Evolutionary conservation across 2,797 vertebrate genomes (phyloP).

Genomic region (Parotocinclus haroldoi): DNA sequence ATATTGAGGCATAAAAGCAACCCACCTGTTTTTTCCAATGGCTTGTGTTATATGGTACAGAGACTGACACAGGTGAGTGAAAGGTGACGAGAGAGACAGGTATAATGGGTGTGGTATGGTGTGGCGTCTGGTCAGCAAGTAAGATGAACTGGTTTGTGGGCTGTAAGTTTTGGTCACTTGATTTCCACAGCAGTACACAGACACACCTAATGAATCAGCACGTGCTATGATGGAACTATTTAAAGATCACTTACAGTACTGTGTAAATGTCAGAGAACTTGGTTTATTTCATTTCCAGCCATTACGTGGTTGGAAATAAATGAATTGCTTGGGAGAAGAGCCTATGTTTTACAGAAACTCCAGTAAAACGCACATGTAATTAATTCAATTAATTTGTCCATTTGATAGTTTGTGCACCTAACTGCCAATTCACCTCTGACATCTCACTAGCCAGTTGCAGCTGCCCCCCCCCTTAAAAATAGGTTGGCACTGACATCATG

Average conservation of each 20-base stretch:
- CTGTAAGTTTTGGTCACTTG: conserved; percentile 9
- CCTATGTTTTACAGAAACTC: no score
- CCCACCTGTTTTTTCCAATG: conserved; percentile 32
- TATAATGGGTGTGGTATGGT: conserved; percentile 52
- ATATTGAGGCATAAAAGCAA: not conserved
- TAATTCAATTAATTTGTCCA: no score
- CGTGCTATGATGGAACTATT: conserved; percentile 5
- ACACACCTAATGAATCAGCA: conserved; percentile 1
- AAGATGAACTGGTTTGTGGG: not conserved
- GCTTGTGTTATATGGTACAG: not conserved
- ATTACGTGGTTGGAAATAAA: no score
- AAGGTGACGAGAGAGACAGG: conserved; percentile 21
- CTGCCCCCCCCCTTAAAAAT: no score
- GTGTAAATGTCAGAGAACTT: no score
- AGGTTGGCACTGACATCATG: no score
- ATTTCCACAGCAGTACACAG: conserved; percentile 9
- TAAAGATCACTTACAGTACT: not conserved
- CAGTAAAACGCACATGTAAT: no score
- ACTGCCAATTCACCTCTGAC: no score
- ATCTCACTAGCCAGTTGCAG: no score
- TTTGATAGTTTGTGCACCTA: no score
- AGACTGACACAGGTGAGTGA: conserved; percentile 7
- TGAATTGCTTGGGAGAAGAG: no score
- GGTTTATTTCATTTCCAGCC: no score
- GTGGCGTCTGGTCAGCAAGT: conserved; percentile 6